These are phyloP conservation scores for Stigmatopora argus DNA, from an alignment of 2,113 vertebrate species.

Conservation along the genomic window DNA sequence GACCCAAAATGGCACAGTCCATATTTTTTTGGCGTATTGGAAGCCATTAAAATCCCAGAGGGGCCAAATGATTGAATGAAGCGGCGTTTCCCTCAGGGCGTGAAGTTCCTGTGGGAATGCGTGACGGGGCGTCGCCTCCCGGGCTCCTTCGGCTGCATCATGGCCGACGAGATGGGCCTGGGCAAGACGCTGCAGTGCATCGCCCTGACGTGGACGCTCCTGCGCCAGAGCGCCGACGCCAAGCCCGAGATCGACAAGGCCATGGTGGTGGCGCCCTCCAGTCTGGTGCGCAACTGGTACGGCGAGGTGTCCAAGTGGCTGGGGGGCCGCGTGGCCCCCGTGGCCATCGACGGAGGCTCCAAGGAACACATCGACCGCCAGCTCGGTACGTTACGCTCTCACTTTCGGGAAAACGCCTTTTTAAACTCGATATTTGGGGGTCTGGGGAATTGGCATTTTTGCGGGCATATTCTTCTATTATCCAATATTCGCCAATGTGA, in stretches of 20 bases:
- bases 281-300: constrained; percentile 94
- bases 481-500: too few species aligned
- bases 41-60: too few species aligned
- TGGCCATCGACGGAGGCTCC: constrained; percentile 92
- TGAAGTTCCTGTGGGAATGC: constrained; percentile 97
- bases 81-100: too few species aligned
- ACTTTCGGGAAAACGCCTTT: too few species aligned
- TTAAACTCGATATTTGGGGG: too few species aligned
- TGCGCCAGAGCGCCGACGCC: constrained; percentile 86
- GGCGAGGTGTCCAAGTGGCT: constrained; percentile 97
- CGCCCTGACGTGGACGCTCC: constrained; percentile 87
- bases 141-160: constrained; percentile 87
- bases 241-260: constrained; percentile 91
- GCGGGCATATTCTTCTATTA: too few species aligned
- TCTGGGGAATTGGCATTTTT: too few species aligned
- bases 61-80: too few species aligned
- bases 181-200: constrained; percentile 97
- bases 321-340: constrained; percentile 80
- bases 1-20: too few species aligned
- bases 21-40: too few species aligned
- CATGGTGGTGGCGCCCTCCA: constrained; percentile 93
- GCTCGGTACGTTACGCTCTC: constrained; percentile 77
- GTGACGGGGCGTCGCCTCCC: constrained; percentile 84
- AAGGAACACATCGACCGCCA: constrained; percentile 87
- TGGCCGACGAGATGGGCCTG: constrained; percentile 98